phyloP scores from a whole-genome alignment of 2,797 vertebrate genomes.

The Anguilla obscura region DNA sequence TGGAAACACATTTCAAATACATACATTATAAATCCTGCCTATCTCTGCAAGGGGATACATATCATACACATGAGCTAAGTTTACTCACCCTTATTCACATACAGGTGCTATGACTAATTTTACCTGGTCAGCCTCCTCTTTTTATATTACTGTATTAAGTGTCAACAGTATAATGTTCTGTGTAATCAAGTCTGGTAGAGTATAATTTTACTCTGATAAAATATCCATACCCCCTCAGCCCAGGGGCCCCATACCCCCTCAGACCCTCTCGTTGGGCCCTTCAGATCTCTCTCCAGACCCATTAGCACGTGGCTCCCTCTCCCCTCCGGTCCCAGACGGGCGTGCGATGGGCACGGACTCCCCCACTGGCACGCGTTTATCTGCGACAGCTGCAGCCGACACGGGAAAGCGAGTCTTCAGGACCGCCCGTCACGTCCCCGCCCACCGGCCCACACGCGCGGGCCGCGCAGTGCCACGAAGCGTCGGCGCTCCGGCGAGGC shows the following conservation, averaged over 20 bases:
- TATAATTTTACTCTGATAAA: background rate
- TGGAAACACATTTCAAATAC: background rate
- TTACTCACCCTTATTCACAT: background rate
- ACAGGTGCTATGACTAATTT: background rate
- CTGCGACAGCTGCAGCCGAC: conserved; percentile 27
- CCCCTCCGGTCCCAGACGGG: background rate
- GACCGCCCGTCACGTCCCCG: conserved; percentile 26
- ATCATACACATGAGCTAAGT: background rate
- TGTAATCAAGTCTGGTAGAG: background rate
- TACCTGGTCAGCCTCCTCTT: background rate
- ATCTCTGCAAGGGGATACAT: background rate
- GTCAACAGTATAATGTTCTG: background rate
- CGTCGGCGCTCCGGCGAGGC: background rate
- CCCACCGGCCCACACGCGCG: background rate
- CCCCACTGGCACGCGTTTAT: background rate
- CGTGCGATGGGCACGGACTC: conserved; percentile 1
- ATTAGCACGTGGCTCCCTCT: background rate
- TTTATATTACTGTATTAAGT: background rate
- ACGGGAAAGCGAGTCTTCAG: conserved; percentile 34
- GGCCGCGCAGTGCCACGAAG: background rate
- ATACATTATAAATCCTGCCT: background rate
- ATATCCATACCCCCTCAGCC: too few relatives aligned
- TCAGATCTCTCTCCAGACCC: background rate
- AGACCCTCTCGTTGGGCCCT: background rate
- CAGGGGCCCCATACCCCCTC: background rate